Base-by-base conservation (phyloP, 2,888 invertebrate species). In the Mesorhabditis sp. region DNA sequence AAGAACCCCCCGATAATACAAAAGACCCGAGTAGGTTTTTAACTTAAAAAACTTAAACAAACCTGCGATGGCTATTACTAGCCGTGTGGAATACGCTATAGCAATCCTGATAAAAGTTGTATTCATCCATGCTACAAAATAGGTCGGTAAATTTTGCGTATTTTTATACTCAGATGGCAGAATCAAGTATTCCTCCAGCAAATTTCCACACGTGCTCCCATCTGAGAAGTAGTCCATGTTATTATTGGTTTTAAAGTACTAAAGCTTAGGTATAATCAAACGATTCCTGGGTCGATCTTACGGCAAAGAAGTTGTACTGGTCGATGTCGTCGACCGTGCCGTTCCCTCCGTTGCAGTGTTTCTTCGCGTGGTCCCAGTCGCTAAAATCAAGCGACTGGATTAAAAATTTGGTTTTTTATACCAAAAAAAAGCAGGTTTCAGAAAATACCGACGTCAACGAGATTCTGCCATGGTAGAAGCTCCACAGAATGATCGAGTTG, bases 51-150 rank as follows among this genome's bases (percentile, higher is more conserved):
- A 50, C 58, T 50, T n/a, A 10, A 50, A 50, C 58, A 50, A 50
- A 50, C 58, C 58, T 50, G 2, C 58, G 58, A 50, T 28, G 28
- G 28, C 28, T 28, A 28, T 28, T 28, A 28, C 28, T 28, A 28
- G 28, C 28, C 28, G 28, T 28, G 28, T 28, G 28, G 28, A 28
- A 28, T 28, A 28, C 58, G n/a, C 58, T 50, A 10, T 82, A 82
- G 68, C 82, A 82, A 63, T 82, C 82, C 69, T 79, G 79, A 62
- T 82, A 82, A 73, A 74, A 82, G 69, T 82, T 81, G 77, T 82
- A 82, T 65, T 75, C 75, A 63, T 81, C 78, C 65, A 80, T 76
- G 62, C 75, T 75, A 64, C 28, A 74, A 68, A 15, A 45, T 28
- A 2, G 65, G 13, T 41, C 6, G n/a, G n/a, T 50, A n/a, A 50